A percentile compares a stretch with the other conserved stretches of the same genome.
Conservation (phyloP, 2,888 invertebrate species). For the Gymnoscelis rufifasciata region DNA sequence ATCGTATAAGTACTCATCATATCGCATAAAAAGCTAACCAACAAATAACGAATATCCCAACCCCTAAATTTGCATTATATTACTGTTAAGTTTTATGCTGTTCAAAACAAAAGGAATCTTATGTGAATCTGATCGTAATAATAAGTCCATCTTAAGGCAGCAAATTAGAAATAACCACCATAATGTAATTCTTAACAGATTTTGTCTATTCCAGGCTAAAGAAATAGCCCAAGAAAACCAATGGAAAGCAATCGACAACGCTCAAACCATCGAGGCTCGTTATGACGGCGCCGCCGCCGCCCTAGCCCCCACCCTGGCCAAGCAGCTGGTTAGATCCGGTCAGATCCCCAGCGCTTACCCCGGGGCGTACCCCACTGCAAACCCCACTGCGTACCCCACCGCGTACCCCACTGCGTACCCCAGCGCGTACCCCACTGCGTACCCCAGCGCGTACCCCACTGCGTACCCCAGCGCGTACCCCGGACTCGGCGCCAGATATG, state of each 20-base stretch:
- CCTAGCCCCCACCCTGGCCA: constrained; percentile 63
- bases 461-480: background rate
- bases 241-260: constrained; percentile 69
- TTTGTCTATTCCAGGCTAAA: constrained; percentile 46
- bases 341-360: background rate
- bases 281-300: constrained; percentile 69
- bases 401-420: background rate
- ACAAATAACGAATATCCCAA: no score
- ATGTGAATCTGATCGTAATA: no score
- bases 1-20: no score
- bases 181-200: no score
- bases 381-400: background rate
- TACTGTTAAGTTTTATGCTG: no score
- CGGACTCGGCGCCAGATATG: no score
- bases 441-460: no score
- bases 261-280: constrained; percentile 62
- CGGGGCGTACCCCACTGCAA: background rate
- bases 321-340: constrained; percentile 47
- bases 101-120: no score
- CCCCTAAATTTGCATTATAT: no score
- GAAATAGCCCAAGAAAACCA: constrained; percentile 67
- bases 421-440: background rate
- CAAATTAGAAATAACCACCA: no score
- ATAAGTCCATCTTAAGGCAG: no score
- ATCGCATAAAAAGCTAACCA: no score